Evolutionary conservation across 2,888 invertebrate genomes (phyloP), one percentile per base, ranked within the genome.

Genomic region (Listrodromus nycthemerus): DNA sequence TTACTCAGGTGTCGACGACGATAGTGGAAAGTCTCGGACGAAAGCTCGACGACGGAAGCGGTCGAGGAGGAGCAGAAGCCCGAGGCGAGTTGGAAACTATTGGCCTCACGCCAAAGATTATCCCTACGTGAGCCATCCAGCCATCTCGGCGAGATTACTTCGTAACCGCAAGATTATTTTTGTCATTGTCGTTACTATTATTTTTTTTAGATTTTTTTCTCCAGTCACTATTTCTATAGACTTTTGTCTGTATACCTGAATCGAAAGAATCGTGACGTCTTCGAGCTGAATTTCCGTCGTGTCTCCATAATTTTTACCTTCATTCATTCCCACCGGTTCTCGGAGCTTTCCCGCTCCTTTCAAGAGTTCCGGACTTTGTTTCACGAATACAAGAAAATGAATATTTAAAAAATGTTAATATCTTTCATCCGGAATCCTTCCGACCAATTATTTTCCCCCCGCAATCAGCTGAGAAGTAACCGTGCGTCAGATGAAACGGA

Each of bases 31-130:
- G 55, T 67, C 73, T 58, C 24, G 55, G 73, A 58, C 79, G 58
- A 6, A 16, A 27, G 24, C 27, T 50, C 19, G 50, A 50, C 50
- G 50, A 50, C 50, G 50, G n/a, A 19, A 50, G 55, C 55, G 55
- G 24, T 13, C 55, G 55, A 55, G 2, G 21, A 52, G 58, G 37
- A 41, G 33, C 58, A 21, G 24, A 61, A 37, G 16, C 58, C 24
- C 27, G 33, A 24, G 10, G 55, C n/a, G n/a, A 7, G 27, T 27
- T 7, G 71, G 24, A 21, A 71, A 71, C 37, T 30, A 58, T 73
- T 73, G 73, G 73, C 73, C n/a, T 48, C 73, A 27, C 7, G 58
- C 73, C 73, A 73, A 50, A 74, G 74, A 74, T 74, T 50, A 74
- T 33, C 21, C 50, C 4, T 41, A 50, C n/a, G 21, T 33, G 10